These are phyloP conservation scores for Champsocephalus gunnari DNA, from an alignment of 2,797 vertebrate species.

Conservation along the genomic window DNA sequence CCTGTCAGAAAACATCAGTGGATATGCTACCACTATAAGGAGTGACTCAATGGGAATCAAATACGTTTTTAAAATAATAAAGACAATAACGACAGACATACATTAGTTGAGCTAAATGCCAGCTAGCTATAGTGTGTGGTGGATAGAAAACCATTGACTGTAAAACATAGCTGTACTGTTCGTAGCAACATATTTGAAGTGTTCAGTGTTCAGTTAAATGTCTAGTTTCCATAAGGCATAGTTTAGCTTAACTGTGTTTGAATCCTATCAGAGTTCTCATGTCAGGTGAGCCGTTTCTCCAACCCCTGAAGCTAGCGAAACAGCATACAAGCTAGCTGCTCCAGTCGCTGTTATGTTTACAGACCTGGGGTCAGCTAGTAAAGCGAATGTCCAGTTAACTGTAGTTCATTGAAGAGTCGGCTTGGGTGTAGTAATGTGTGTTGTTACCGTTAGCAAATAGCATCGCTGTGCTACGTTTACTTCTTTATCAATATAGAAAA, in stretches of 20 bases:
- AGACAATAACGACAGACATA: too few species aligned
- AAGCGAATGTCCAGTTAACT: background rate
- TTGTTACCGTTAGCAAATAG: background rate
- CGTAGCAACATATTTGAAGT: background rate
- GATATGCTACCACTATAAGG: background rate
- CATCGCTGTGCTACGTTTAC: conserved; percentile 14
- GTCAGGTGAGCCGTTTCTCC: background rate
- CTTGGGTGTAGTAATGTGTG: background rate
- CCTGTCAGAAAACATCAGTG: background rate
- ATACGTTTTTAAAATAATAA: too few species aligned
- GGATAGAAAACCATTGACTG: background rate
- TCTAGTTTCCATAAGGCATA: background rate
- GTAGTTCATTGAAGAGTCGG: background rate
- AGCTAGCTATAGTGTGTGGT: background rate
- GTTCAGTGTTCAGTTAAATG: background rate
- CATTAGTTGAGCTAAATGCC: background rate
- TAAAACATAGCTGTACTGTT: background rate
- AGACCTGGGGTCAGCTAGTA: background rate
- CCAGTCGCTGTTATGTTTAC: background rate
- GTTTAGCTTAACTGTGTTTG: background rate
- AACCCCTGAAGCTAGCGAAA: background rate
- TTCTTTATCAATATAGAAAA: conserved; percentile 30
- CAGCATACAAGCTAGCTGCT: conserved; percentile 24
- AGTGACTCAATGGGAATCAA: background rate
- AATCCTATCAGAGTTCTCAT: background rate